A percentile compares a stretch with the other conserved stretches of the same genome.
Evolutionary conservation across 2,113 vertebrate species (phyloP).

Genomic region (Pipa parva): DNA sequence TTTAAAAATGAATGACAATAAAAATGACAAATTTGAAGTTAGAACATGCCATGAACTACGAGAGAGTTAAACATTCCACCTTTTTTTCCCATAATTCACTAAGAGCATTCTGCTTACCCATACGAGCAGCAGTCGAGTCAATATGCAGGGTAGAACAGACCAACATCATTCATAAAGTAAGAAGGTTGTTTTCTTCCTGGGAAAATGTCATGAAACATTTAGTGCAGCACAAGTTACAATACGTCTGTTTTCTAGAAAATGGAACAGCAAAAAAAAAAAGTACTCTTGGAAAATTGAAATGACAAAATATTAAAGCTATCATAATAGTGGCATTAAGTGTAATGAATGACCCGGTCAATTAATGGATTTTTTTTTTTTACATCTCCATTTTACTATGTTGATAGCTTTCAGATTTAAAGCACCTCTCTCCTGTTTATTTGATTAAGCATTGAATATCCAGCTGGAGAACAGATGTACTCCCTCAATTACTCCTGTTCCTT

Average conservation of each 20-base stretch:
- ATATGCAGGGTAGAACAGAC: no score
- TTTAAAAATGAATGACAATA: no score
- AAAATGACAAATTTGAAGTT: no score
- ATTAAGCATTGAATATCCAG: constrained; percentile 13
- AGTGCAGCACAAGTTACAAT: not conserved
- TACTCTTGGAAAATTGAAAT: not conserved
- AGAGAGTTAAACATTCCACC: no score
- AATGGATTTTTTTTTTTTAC: not conserved
- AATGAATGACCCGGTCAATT: constrained; percentile 8
- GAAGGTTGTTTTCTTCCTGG: not conserved
- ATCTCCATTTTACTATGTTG: not conserved
- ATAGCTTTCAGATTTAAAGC: not conserved
- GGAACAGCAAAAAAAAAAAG: not conserved
- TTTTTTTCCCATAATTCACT: no score
- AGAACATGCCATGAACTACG: no score
- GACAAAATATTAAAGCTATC: not conserved
- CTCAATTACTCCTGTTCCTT: constrained; percentile 21
- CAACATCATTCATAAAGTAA: not conserved
- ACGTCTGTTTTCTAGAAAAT: constrained; percentile 13
- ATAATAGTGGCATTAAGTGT: constrained; percentile 12
- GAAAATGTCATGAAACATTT: not conserved
- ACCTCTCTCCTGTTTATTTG: not conserved
- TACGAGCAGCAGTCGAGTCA: no score
- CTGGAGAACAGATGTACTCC: constrained; percentile 1
- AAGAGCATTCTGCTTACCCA: no score